Base-by-base conservation (phyloP, 92 coral and sea anemone genomes). In the Pocillopora meandrina region DNA sequence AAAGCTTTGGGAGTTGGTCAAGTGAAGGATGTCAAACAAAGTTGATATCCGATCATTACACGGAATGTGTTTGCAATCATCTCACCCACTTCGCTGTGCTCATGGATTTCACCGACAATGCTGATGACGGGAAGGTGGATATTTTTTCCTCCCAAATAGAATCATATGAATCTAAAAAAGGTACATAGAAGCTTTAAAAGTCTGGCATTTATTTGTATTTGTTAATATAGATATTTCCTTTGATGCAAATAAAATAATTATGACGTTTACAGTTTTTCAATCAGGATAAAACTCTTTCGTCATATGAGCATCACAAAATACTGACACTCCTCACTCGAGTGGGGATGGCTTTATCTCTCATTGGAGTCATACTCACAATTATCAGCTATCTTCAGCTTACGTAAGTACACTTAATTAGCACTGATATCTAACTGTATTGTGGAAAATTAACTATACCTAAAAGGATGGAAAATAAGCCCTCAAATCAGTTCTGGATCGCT, bases 311-410 rank as follows among this genome's bases (percentile, higher is more conserved):
- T 18, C 18, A 68, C 21, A 61, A 57, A 21, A 33, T 75, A 5
- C 65, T 75, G 65, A 58, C 33, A 6, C 33, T 60, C 20, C 69
- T 76, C 11, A 76, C 80, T 2, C 42, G 10, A 9, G 57, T 35
- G 2, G 80, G 80, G 1, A 36, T 76, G 80, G 67, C 80, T 2
- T 33, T 76, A 57, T 76, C 80, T 17, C 56, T 76, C 0, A 47
- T 20, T 1, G 80, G 80, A 76, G 61, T 20, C 35, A 15, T 76
- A 20, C n/a, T 76, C 56, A 76, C 80, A 16, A 16, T 59, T 33
- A 59, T 76, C 80, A 23, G 80, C 57, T 76, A 76, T 58, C 80
- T 76, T 3, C 58, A 59, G 23, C 80, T 76, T 7, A 76, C 80
- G 80, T 76, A 60, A 1, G 80, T 76, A 13, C 8, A 26, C 19